Evolutionary conservation across 1,140 invertebrate species (phyloP), one percentile per base, ranked within the genome.

Genomic region (Heterodera schachtii): DNA sequence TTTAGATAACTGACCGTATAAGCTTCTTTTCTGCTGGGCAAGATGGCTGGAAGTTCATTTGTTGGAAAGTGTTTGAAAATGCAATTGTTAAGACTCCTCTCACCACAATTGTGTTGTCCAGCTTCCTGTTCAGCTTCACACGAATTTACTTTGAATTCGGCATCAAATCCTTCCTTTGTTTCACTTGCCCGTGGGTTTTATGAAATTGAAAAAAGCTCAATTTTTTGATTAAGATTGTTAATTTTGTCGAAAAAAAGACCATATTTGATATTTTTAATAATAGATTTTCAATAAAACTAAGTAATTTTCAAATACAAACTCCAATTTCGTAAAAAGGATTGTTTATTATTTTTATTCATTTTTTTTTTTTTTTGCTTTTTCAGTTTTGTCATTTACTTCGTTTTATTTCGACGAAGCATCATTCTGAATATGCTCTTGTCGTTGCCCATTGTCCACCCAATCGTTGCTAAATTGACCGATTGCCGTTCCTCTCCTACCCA

Each of bases 161-260:
- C 47, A 87, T 93, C 8, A 91, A 94, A 69, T 93, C 94, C 87
- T 93, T 94, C 83, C 92, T 95, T 83, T 95, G 94, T 88, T 91
- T 97, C 13, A 93, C 93, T 87, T 95, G 95, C 92, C 95, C 95
- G 95, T 96, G 0, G 52, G 52, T 8, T 11, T 52, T 11, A 16
- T 16, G 52, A 52, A 52, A 52, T 16, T 52, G 16, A 7, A 52
- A 52, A 52, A 52, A 52, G 52, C 52, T 11, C 1, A 52, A 52
- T 52, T 52, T 52, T 11, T 52, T 52, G 9, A 5, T 52, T 52
- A 13, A 52, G 8, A 31, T 31, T 31, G 31, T 31, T 31, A 31
- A 31, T 31, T 31, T 31, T 31, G 31, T 31, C 0, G 31, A 31
- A 31, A 31, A 31, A 31, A 31, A 0, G 31, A 31, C 31, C 31